Evolutionary conservation across 2,797 vertebrate species (phyloP).

Genomic region (Alfaro cultratus): DNA sequence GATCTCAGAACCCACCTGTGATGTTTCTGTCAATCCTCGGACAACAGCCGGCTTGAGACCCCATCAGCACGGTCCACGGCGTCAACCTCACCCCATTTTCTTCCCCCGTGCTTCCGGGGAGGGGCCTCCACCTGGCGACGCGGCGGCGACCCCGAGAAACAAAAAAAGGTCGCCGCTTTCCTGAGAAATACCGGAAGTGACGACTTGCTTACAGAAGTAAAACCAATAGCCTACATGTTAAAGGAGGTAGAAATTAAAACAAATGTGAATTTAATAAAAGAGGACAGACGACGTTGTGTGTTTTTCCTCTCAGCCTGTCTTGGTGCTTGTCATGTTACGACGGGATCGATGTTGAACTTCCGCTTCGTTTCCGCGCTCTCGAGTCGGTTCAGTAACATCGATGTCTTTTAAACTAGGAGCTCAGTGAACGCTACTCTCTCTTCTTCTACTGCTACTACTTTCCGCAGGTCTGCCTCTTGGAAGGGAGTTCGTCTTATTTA

Average conservation of each 20-base stretch:
- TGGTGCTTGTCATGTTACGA: slow-evolving; percentile 84
- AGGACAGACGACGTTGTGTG: slow-evolving; percentile 53
- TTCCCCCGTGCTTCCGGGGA: neutral
- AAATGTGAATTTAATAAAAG: slow-evolving; percentile 58
- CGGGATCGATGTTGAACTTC: slow-evolving; percentile 72
- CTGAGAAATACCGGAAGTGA: slow-evolving; percentile 71
- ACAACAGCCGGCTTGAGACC: slow-evolving; percentile 42
- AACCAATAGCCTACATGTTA: slow-evolving; percentile 26
- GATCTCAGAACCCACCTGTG: slow-evolving; percentile 78
- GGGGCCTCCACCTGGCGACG: slow-evolving; percentile 13
- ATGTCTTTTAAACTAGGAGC: slow-evolving; percentile 47
- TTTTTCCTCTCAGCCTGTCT: slow-evolving; percentile 71
- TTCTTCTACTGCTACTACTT: slow-evolving; percentile 62
- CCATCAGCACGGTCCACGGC: slow-evolving; percentile 25
- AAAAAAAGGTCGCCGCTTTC: slow-evolving; percentile 17
- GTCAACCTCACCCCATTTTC: slow-evolving; percentile 17
- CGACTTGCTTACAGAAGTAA: slow-evolving; percentile 54
- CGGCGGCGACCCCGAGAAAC: slow-evolving; percentile 17
- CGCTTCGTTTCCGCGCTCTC: slow-evolving; percentile 36
- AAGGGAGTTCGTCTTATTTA: slow-evolving; percentile 84
- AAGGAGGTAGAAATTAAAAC: slow-evolving; percentile 37
- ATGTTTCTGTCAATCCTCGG: slow-evolving; percentile 80
- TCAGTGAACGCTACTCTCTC: slow-evolving; percentile 42
- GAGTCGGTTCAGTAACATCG: slow-evolving; percentile 47
- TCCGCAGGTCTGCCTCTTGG: slow-evolving; percentile 60